phyloP scores from a whole-genome alignment of 2,113 vertebrate genomes.

The Laticauda colubrina region DNA sequence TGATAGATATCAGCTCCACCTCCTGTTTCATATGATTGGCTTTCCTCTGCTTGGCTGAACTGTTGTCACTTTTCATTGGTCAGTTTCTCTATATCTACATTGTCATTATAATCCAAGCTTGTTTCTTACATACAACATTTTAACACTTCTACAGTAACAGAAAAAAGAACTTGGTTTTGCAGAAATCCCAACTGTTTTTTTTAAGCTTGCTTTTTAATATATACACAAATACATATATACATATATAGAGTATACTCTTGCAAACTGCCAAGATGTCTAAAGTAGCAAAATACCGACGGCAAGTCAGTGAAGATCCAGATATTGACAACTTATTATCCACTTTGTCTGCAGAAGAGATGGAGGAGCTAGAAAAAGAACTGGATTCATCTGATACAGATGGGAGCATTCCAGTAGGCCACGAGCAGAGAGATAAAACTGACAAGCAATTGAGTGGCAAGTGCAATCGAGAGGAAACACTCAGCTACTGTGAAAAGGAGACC shows the following conservation, averaged over 20 bases:
- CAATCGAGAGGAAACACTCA: slow-evolving; percentile 68
- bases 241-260: not conserved
- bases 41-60: slow-evolving; percentile 27
- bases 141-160: slow-evolving; percentile 57
- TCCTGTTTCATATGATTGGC: slow-evolving; percentile 62
- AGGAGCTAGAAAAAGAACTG: slow-evolving; percentile 84
- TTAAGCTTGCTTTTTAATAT: slow-evolving; percentile 32
- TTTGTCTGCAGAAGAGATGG: slow-evolving; percentile 84
- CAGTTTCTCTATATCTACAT: slow-evolving; percentile 36
- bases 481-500: slow-evolving; percentile 70
- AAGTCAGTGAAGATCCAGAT: slow-evolving; percentile 83
- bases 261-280: slow-evolving; percentile 75
- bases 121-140: slow-evolving; percentile 51
- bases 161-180: not conserved
- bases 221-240: not conserved
- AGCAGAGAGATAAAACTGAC: slow-evolving; percentile 68
- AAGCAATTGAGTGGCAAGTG: slow-evolving; percentile 62
- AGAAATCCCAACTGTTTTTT: slow-evolving; percentile 20
- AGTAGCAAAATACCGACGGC: slow-evolving; percentile 76
- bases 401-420: slow-evolving; percentile 69
- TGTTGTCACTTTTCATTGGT: slow-evolving; percentile 59
- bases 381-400: slow-evolving; percentile 81
- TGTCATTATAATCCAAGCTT: slow-evolving; percentile 34
- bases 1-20: slow-evolving; percentile 72
- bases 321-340: slow-evolving; percentile 81